A percentile compares a stretch with the other conserved stretches of the same genome.
Conservation (phyloP, 2,888 invertebrate genomes). For the Nemapogon koenigi region DNA sequence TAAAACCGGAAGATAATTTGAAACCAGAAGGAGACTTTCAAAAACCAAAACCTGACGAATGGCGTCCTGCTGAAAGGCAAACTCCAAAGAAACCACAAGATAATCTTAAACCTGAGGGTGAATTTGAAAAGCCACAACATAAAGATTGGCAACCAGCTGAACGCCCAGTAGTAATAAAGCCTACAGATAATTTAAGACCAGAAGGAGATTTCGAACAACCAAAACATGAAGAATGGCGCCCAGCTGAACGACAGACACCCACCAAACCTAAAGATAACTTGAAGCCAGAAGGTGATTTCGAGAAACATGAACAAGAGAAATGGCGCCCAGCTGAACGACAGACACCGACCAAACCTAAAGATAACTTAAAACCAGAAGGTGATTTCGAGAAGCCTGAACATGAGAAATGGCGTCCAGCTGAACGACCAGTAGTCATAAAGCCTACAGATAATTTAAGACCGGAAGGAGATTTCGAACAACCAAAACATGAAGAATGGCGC, state of each 20-base stretch:
- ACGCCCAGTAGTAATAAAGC: slow-evolving; percentile 22
- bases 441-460: slow-evolving; percentile 66
- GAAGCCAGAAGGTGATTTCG: slow-evolving; percentile 40
- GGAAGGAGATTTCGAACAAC: slow-evolving; percentile 60
- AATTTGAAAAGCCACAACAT: slow-evolving; percentile 51
- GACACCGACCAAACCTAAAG: slow-evolving; percentile 32
- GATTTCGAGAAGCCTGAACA: slow-evolving; percentile 37
- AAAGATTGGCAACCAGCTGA: slow-evolving; percentile 41
- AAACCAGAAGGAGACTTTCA: slow-evolving; percentile 56
- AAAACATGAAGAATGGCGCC: slow-evolving; percentile 32
- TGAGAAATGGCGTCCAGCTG: slow-evolving; percentile 23
- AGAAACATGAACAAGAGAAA: slow-evolving; percentile 27
- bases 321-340: slow-evolving; percentile 43
- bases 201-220: slow-evolving; percentile 58
- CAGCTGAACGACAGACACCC: slow-evolving; percentile 38
- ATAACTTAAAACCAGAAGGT: slow-evolving; percentile 62
- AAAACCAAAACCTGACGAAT: slow-evolving; percentile 32
- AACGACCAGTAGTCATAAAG: slow-evolving; percentile 51
- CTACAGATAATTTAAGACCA: slow-evolving; percentile 49
- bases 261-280: slow-evolving; percentile 38
- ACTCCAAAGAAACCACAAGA: slow-evolving; percentile 38
- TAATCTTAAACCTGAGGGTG: slow-evolving; percentile 68
- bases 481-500: slow-evolving; percentile 43
- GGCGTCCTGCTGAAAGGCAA: slow-evolving; percentile 34
- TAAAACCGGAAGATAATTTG: slow-evolving; percentile 35